Evolutionary conservation across 2,888 invertebrate genomes (phyloP).

Genomic region (Cacoxenus indagator): DNA sequence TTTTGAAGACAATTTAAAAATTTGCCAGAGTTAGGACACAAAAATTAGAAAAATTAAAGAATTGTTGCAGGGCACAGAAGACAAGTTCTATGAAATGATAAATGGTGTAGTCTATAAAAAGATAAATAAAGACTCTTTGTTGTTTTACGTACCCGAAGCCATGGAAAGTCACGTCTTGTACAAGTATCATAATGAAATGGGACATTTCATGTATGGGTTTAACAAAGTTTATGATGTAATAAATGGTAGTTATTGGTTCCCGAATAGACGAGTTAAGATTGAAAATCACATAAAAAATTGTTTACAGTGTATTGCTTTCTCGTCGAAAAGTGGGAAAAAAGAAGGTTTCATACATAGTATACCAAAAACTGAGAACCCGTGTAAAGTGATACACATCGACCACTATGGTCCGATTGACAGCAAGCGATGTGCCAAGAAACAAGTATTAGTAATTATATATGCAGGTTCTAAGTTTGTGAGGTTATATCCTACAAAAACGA

Average conservation of each 20-base stretch:
- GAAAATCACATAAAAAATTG: not conserved
- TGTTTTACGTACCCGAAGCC: no score
- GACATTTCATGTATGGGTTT: conserved; percentile 29
- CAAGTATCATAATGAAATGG: conserved; percentile 37
- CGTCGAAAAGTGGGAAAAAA: conserved; percentile 1
- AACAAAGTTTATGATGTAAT: conserved; percentile 18
- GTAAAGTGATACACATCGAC: no score
- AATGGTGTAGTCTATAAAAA: conserved; percentile 35
- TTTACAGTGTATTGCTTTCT: not conserved
- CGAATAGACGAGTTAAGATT: not conserved
- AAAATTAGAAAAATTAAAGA: not conserved
- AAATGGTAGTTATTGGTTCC: conserved; percentile 13
- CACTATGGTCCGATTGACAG: conserved; percentile 35
- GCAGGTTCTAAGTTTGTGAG: not conserved
- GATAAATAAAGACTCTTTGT: no score
- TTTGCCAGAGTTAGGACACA: conserved; percentile 21
- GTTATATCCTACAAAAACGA: no score
- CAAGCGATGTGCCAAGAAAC: not conserved
- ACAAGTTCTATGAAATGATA: conserved; percentile 30
- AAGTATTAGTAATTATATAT: not conserved
- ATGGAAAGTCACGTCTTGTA: no score
- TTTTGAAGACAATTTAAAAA: conserved; percentile 28
- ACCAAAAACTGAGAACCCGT: no score
- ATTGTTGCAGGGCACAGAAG: conserved; percentile 18
- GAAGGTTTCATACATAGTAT: no score